Conservation (phyloP, 1,140 invertebrate species). For the Caenorhabditis tropicalis region DNA sequence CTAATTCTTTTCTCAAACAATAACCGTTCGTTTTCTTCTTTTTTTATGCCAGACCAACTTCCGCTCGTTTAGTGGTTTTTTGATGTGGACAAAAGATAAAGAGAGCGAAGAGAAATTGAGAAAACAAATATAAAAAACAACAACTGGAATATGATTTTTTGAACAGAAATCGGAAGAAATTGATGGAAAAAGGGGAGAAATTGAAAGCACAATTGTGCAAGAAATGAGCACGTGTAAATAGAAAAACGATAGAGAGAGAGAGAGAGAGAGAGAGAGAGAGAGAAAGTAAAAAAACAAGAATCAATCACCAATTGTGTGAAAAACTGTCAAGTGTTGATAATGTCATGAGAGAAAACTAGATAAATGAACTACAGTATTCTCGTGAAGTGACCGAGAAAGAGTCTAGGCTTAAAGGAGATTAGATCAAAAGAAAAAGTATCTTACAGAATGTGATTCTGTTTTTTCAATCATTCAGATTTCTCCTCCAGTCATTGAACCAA, state of each 20-base stretch:
- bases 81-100: background rate
- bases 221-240: slow-evolving; percentile 30
- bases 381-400: background rate
- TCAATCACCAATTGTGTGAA: background rate
- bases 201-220: background rate
- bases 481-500: no score
- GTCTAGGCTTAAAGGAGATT: background rate
- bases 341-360: background rate
- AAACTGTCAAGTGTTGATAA: background rate
- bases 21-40: slow-evolving; percentile 13
- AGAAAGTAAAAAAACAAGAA: background rate
- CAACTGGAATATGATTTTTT: slow-evolving; percentile 41
- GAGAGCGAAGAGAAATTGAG: background rate
- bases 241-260: no score
- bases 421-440: no score
- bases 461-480: no score
- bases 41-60: background rate
- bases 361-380: no score
- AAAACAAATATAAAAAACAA: slow-evolving; percentile 21
- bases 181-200: background rate
- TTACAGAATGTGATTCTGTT: no score
- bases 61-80: slow-evolving; percentile 17
- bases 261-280: no score
- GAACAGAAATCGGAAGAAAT: slow-evolving; percentile 10
- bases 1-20: slow-evolving; percentile 18